Conservation (phyloP, 1,140 invertebrate species). For the Lutraria rhynchaena region DNA sequence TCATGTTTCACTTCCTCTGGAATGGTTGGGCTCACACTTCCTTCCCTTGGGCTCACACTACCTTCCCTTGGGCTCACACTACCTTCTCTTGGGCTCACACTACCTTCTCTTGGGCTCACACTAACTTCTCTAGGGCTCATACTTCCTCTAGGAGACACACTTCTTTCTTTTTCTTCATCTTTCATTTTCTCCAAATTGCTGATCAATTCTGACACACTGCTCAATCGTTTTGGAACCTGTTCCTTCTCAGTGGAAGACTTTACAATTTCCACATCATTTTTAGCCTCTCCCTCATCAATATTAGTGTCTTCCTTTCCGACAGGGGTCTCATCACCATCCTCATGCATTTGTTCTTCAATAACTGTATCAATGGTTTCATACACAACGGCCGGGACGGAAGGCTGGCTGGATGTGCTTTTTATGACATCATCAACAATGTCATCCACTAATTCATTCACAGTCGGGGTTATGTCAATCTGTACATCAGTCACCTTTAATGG, state of each 20-base stretch:
- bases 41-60: constrained; percentile 4
- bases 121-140: constrained; percentile 5
- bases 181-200: constrained; percentile 45
- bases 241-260: constrained; percentile 28
- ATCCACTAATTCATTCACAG: constrained; percentile 68
- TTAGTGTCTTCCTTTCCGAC: constrained; percentile 40
- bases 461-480: constrained; percentile 54
- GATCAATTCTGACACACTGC: constrained; percentile 53
- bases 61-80: constrained; percentile 21
- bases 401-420: constrained; percentile 69
- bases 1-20: constrained; percentile 32
- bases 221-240: constrained; percentile 8
- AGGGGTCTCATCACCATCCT: constrained; percentile 53
- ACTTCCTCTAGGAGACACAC: not conserved
- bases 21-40: constrained; percentile 33
- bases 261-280: constrained; percentile 31
- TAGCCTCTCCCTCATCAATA: constrained; percentile 56
- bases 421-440: constrained; percentile 79
- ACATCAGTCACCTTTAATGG: constrained; percentile 60
- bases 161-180: constrained; percentile 36
- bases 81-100: constrained; percentile 1
- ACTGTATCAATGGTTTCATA: constrained; percentile 75
- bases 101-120: constrained; percentile 18
- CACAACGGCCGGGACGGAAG: constrained; percentile 79
- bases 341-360: constrained; percentile 61